Base-by-base conservation (phyloP, 2,797 vertebrate genomes). In the Melanotaenia nigrans region DNA sequence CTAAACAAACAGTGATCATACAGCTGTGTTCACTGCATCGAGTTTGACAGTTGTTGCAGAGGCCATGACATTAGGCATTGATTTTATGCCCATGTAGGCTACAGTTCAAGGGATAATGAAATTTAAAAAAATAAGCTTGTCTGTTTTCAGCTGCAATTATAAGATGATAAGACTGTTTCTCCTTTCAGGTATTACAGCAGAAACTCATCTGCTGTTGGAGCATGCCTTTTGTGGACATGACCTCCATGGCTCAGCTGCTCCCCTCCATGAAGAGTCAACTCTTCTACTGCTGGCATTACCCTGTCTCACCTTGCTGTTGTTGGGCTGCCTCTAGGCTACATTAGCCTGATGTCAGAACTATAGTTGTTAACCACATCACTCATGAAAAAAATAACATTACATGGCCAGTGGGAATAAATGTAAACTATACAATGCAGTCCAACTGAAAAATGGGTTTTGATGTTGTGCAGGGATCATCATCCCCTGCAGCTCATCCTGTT, bases 171-270 rank as follows among this genome's bases (percentile, higher is more conserved):
- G 57, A 28, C 36, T 12, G 28, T 69, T 40, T 79, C 22, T 85
- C 2, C 20, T 32, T 51, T 71, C 38, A 95, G 95, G 92, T 58
- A 85, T 95, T 73, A 94, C 82, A 30, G 87, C 92, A 61, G 94
- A 95, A 40, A 94, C 92, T 13, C 93, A 92, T 55, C 85, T 92
- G 42, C 71, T 95, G 75, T 24, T 95, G 90, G 93, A 94, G 68
- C 89, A 90, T 0, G 87, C 91, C 33, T 92, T 95, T 24, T 95
- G 95, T 79, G 92, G 89, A 66, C 90, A 90, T 2, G 86, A 91
- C 24, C 88, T 82, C 35, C 90, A 91, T 25, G 76, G 64, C 68
- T 92, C 92, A 1, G 89, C 91, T 0, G 68, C 78, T 58, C 36
- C 58, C 12, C 28, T 71, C 38, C 77, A 49, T 2, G 61, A 65